These are phyloP conservation scores for Melolontha melolontha DNA, from an alignment of 2,888 invertebrate genomes.

Conservation along the genomic window DNA sequence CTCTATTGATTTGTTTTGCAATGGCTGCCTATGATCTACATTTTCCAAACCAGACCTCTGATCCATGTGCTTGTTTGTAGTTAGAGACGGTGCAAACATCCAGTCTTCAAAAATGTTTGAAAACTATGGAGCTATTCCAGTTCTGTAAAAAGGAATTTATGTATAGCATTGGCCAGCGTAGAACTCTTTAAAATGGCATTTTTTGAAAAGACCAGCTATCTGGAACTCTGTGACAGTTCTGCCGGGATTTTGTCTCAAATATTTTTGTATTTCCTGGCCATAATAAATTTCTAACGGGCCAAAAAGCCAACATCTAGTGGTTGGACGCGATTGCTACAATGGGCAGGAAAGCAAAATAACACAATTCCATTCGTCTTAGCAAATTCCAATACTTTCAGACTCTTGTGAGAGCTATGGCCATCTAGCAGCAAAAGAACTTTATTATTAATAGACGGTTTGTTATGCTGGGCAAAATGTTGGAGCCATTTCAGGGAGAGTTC, in stretches of 20 bases:
- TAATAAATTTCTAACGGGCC: slow-evolving; percentile 36
- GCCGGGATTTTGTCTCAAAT: slow-evolving; percentile 22
- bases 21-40: background rate
- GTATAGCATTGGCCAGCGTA: too few relatives aligned
- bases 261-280: slow-evolving; percentile 24
- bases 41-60: background rate
- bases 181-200: slow-evolving; percentile 29
- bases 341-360: too few relatives aligned
- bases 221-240: slow-evolving; percentile 25
- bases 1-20: background rate
- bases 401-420: slow-evolving; percentile 47
- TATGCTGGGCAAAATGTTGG: slow-evolving; percentile 6
- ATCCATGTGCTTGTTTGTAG: slow-evolving; percentile 9
- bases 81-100: slow-evolving; percentile 40
- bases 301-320: too few relatives aligned
- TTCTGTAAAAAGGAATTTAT: slow-evolving; percentile 30
- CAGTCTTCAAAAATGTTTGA: slow-evolving; percentile 39
- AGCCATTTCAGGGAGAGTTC: slow-evolving; percentile 26
- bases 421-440: background rate
- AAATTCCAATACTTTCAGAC: too few relatives aligned
- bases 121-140: slow-evolving; percentile 33
- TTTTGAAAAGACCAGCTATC: slow-evolving; percentile 33
- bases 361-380: too few relatives aligned
- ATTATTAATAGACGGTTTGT: background rate
- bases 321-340: too few relatives aligned